These are phyloP conservation scores for Ricordea florida DNA, from an alignment of 92 coral and sea anemone species.

Conservation along the genomic window DNA sequence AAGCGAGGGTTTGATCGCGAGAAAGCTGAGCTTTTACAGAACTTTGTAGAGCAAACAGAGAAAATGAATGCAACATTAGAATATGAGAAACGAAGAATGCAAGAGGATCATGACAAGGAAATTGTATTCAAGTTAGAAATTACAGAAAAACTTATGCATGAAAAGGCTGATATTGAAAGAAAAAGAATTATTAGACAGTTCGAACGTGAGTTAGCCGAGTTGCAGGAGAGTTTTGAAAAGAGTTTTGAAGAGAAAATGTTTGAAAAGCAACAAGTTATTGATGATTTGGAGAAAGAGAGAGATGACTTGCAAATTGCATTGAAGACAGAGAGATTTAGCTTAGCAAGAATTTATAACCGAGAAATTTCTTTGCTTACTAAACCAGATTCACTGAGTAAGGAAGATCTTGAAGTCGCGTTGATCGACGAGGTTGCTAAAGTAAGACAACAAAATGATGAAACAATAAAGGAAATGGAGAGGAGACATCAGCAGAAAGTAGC, in stretches of 20 bases:
- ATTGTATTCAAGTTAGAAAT: conserved; percentile 44
- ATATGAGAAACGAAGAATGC: conserved; percentile 29
- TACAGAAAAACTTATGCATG: conserved; percentile 59
- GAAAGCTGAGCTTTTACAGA: conserved; percentile 67
- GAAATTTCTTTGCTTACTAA: conserved; percentile 73
- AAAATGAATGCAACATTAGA: conserved; percentile 30
- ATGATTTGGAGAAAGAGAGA: conserved; percentile 57
- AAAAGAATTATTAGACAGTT: conserved; percentile 48
- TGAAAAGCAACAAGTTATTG: conserved; percentile 50
- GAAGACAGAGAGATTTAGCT: conserved; percentile 72
- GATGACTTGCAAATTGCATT: conserved; percentile 43
- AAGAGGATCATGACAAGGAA: conserved; percentile 45
- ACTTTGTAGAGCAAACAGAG: conserved; percentile 36
- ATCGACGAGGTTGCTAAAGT: conserved; percentile 75
- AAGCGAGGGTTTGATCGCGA: conserved; percentile 62
- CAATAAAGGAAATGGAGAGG: conserved; percentile 50
- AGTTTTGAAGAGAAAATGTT: conserved; percentile 33
- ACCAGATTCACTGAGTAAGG: conserved; percentile 59
- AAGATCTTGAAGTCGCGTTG: conserved; percentile 73
- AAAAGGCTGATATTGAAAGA: conserved; percentile 55
- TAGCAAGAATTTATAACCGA: conserved; percentile 73
- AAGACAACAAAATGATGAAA: conserved; percentile 57
- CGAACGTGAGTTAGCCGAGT: conserved; percentile 43
- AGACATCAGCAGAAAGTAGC: conserved; percentile 46
- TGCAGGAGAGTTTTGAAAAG: conserved; percentile 11